Percentiles rank a stretch among this genome's conserved stretches.
These are phyloP conservation scores for Theropithecus gelada DNA, from an alignment of 2,113 vertebrate genomes.

Conservation along the genomic window DNA sequence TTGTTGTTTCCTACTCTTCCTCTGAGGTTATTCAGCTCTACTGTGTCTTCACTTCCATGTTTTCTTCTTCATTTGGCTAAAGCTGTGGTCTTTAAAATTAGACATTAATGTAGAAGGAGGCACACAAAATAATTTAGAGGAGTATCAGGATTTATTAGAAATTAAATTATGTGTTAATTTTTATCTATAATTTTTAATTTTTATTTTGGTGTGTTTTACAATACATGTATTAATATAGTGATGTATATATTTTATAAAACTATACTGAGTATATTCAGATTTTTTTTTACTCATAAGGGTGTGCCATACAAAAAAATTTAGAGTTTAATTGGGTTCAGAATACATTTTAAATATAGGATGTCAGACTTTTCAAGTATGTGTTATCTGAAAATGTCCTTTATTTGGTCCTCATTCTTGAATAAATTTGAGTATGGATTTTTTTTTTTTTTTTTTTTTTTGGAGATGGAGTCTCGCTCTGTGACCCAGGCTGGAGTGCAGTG, in stretches of 20 bases:
- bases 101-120: not conserved
- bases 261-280: not conserved
- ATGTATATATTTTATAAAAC: not conserved
- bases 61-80: not conserved
- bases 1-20: not conserved
- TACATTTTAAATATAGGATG: not conserved
- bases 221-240: not conserved
- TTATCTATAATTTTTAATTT: not conserved
- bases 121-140: not conserved
- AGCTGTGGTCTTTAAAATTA: not conserved
- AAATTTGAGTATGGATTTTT: not conserved
- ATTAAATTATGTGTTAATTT: not conserved
- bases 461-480: no score
- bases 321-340: not conserved
- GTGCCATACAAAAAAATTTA: not conserved
- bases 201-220: not conserved
- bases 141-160: not conserved
- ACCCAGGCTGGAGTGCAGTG: no score
- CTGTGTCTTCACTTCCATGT: not conserved
- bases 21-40: not conserved
- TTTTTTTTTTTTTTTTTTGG: not conserved
- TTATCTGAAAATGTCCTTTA: slow-evolving; percentile 13
- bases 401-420: not conserved
- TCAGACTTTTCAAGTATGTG: not conserved
- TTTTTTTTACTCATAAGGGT: not conserved